Base-by-base conservation (phyloP, 2,797 vertebrate species). In the Clarias fuscus region DNA sequence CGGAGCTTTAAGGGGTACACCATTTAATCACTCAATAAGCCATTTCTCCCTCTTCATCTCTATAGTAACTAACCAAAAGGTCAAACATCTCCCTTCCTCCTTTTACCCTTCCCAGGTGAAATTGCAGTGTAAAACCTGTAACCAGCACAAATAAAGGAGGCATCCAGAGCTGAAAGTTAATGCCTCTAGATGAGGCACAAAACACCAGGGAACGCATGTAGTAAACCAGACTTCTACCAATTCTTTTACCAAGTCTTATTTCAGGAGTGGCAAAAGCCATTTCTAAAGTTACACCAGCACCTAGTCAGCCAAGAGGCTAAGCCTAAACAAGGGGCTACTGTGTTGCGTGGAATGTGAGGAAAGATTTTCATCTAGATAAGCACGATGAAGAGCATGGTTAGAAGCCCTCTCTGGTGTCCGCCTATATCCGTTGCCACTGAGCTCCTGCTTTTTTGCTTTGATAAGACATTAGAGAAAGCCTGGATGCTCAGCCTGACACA, bases 291-390 rank as follows among this genome's bases (percentile, higher is more conserved):
- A 85, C 86, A 70, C 61, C 62, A 82, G 75, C 70, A 65, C 67
- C 27, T 61, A 73, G 67, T 33, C 64, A 79, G 61, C 40, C 33
- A 53, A 85, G 71, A 7, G 14, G 48, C 53, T 62, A 40, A 37
- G 14, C 33, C 48, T 20, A 56, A 84, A 88, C 87, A 88, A 64
- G 56, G 20, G 10, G 73, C 80, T 85, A 72, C 81, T 85, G 87
- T 88, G 77, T 76, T 43, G 14, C 10, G 62, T 80, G 85, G 80
- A 86, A 86, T 77, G 88, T 62, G 18, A 22, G 84, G 62, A 20
- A 70, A 84, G 86, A 89, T 89, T 62, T 85, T 59, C 79, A 78
- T 71, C 30, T 64, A 86, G 88, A 89, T 85, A 85, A 62, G 77
- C 8, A 22, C 10, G 4, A 62, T 70, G 83, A 89, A 81, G 79